Evolutionary conservation across 2,888 invertebrate genomes (phyloP).

Genomic region (Cerastis leucographa): DNA sequence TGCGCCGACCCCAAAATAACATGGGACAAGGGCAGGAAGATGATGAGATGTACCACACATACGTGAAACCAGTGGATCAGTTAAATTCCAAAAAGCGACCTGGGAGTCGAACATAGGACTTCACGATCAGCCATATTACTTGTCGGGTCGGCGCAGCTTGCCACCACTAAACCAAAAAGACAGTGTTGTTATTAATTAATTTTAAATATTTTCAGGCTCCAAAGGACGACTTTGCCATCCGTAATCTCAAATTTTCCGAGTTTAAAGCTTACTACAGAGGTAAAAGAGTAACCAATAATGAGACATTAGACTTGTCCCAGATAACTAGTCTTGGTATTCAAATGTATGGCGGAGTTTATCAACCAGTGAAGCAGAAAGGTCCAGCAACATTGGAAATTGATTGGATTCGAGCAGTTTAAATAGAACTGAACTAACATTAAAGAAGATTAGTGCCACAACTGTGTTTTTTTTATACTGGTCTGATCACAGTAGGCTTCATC

Average conservation of each 20-base stretch:
- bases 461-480: slow-evolving; percentile 19
- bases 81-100: not conserved
- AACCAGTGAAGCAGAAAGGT: slow-evolving; percentile 91
- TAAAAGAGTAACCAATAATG: slow-evolving; percentile 88
- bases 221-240: slow-evolving; percentile 88
- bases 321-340: slow-evolving; percentile 92
- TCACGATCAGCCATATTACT: not conserved
- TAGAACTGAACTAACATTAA: slow-evolving; percentile 33
- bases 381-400: slow-evolving; percentile 92
- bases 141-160: not conserved
- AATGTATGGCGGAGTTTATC: slow-evolving; percentile 92
- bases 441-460: slow-evolving; percentile 16
- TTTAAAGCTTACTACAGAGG: slow-evolving; percentile 92
- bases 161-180: not conserved
- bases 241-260: slow-evolving; percentile 88
- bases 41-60: too few species aligned
- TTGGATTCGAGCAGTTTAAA: slow-evolving; percentile 88
- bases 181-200: not conserved
- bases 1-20: too few species aligned
- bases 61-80: too few species aligned
- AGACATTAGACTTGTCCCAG: slow-evolving; percentile 89
- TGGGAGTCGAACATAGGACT: not conserved
- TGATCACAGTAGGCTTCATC: not conserved
- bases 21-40: too few species aligned
- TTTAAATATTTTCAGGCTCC: slow-evolving; percentile 84